Conservation (phyloP, 2,797 vertebrate genomes). For the Gymnothorax javanicus region DNA sequence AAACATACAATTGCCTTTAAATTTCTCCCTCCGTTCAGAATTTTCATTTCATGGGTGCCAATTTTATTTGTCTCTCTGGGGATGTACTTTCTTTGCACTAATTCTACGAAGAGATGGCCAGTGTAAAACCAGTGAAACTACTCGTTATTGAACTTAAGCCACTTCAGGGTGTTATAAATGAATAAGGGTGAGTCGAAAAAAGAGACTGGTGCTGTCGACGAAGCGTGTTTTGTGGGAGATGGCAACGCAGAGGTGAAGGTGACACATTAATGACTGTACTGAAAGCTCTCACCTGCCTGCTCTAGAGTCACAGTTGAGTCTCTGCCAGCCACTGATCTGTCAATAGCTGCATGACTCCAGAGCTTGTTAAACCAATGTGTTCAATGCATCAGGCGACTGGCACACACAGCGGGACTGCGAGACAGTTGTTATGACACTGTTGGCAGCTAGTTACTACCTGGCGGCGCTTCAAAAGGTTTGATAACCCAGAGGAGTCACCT, state of each 20-base stretch:
- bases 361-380: background rate
- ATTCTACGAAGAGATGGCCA: background rate
- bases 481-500: slow-evolving; percentile 23
- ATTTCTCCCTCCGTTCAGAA: no score
- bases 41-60: background rate
- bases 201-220: background rate
- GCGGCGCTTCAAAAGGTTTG: slow-evolving; percentile 14
- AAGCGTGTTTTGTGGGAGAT: background rate
- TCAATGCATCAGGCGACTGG: background rate
- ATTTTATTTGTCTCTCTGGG: background rate
- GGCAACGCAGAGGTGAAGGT: slow-evolving; percentile 8
- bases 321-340: background rate
- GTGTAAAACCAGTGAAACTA: background rate
- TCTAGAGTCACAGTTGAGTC: background rate
- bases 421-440: slow-evolving; percentile 12
- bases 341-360: slow-evolving; percentile 1
- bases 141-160: background rate
- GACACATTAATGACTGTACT: slow-evolving; percentile 20
- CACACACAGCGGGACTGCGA: background rate
- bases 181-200: background rate
- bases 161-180: slow-evolving; percentile 2
- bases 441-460: slow-evolving; percentile 10
- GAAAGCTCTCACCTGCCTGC: slow-evolving; percentile 19
- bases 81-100: background rate
- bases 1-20: no score